These are phyloP conservation scores for Mythimna impura DNA, from an alignment of 2,888 invertebrate genomes.

Conservation along the genomic window DNA sequence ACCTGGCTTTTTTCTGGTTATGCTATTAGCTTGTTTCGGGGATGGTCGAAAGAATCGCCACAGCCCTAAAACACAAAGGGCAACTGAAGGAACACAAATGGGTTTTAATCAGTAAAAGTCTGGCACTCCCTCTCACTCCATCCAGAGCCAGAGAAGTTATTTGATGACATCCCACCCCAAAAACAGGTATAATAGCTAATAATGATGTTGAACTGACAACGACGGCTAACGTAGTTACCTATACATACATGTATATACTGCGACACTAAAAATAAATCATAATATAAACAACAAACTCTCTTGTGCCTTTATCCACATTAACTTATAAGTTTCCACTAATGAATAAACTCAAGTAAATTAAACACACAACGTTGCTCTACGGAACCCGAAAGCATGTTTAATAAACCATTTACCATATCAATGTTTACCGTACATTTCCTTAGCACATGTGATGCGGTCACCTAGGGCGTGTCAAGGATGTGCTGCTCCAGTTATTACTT, in stretches of 20 bases:
- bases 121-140: no score
- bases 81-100: no score
- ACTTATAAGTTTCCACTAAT: slow-evolving; percentile 12
- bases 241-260: neutral
- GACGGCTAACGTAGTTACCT: no score
- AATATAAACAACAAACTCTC: neutral
- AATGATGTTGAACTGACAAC: no score
- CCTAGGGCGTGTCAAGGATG: slow-evolving; percentile 62
- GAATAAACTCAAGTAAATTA: slow-evolving; percentile 19
- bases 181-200: no score
- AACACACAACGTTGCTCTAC: neutral
- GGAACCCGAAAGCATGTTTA: slow-evolving; percentile 19
- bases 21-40: no score
- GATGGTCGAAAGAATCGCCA: no score
- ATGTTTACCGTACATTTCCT: slow-evolving; percentile 45
- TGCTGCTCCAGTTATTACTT: slow-evolving; percentile 45
- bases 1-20: no score
- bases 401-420: slow-evolving; percentile 42
- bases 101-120: no score
- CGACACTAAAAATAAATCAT: neutral
- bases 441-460: slow-evolving; percentile 31
- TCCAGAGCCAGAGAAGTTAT: no score
- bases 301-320: neutral
- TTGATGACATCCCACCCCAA: no score
- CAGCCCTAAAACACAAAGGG: no score